phyloP scores from a whole-genome alignment of 2,888 invertebrate species.

The Caenorhabditis becei region DNA sequence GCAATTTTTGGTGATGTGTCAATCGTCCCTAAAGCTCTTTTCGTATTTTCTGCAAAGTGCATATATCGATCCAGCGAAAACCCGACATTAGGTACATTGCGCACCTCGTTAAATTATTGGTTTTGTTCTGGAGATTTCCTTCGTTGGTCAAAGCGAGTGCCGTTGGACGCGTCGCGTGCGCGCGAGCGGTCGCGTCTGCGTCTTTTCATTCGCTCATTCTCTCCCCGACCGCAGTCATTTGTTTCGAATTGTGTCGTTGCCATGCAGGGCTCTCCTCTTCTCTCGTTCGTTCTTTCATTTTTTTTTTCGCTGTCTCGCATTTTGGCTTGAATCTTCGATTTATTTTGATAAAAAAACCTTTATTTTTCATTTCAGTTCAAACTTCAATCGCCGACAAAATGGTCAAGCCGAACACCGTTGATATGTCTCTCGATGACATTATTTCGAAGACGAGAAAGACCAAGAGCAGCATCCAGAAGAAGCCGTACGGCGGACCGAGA shows the following conservation, averaged over 20 bases:
- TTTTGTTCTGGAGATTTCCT: no score
- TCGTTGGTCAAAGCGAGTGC: background rate
- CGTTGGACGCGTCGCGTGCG: constrained; percentile 12
- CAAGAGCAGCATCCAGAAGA: constrained; percentile 47
- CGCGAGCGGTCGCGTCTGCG: constrained; percentile 4
- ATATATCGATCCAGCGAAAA: no score
- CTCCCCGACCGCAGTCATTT: background rate
- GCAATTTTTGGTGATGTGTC: no score
- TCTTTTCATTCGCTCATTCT: background rate
- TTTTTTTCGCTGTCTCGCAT: background rate
- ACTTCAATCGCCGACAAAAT: no score
- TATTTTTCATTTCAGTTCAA: constrained; percentile 18
- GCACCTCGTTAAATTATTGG: no score
- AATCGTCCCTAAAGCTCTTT: no score
- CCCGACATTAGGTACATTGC: no score
- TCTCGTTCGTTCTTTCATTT: constrained; percentile 1
- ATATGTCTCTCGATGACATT: constrained; percentile 68
- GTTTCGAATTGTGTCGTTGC: background rate
- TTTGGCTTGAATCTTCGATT: background rate
- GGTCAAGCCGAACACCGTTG: constrained; percentile 62
- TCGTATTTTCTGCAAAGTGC: no score
- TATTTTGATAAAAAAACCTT: no score
- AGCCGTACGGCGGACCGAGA: constrained; percentile 19
- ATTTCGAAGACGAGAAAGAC: constrained; percentile 63
- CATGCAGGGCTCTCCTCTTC: background rate